Evolutionary conservation across 2,797 vertebrate species (phyloP).

Genomic region (Onychomys leucogaster): DNA sequence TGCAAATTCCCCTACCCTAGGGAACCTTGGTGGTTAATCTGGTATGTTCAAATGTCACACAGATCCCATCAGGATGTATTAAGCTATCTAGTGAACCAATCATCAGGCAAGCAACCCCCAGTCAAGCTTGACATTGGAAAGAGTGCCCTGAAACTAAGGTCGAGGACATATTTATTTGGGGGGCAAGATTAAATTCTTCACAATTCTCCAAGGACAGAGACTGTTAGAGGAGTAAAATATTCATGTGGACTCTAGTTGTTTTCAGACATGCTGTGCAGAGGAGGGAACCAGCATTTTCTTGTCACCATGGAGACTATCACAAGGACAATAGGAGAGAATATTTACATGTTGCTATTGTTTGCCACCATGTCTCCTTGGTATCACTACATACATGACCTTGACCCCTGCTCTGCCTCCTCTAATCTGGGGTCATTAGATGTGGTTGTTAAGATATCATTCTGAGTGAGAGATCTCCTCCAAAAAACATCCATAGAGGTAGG

Average conservation of each 20-base stretch:
- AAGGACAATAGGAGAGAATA: neutral
- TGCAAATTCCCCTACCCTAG: neutral
- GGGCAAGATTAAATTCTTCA: conserved; percentile 3
- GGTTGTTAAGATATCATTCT: neutral
- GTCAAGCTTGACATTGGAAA: neutral
- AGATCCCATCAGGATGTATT: neutral
- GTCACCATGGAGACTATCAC: too few relatives aligned
- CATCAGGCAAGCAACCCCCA: neutral
- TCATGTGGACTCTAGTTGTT: neutral
- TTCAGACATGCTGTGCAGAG: neutral
- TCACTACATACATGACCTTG: neutral
- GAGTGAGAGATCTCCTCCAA: neutral
- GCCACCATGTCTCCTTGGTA: neutral
- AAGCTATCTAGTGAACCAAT: neutral
- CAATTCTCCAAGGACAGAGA: neutral
- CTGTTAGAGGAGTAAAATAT: neutral
- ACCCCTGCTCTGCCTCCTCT: neutral
- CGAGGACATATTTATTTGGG: neutral
- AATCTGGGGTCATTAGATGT: neutral
- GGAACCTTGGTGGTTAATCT: neutral
- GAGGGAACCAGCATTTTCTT: neutral
- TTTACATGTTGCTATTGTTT: neutral
- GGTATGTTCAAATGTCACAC: neutral
- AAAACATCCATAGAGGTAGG: neutral
- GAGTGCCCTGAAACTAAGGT: neutral